Percentiles rank a stretch among this genome's conserved stretches.
Evolutionary conservation across 2,888 invertebrate genomes (phyloP).

Genomic region (Phaedon cochleariae): DNA sequence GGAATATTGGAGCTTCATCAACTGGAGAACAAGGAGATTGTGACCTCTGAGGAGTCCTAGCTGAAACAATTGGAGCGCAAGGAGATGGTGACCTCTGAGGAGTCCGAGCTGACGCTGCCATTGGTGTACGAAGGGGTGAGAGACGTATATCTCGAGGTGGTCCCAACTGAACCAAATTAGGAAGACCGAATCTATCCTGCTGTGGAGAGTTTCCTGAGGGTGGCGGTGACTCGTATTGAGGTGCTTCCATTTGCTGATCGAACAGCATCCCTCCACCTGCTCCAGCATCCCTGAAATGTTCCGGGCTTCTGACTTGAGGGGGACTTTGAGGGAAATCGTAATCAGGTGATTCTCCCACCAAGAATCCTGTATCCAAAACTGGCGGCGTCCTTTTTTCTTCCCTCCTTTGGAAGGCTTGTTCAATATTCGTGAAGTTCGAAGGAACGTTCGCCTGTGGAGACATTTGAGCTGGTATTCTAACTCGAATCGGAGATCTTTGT

Average conservation of each 20-base stretch:
- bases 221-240: background rate
- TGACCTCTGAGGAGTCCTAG: background rate
- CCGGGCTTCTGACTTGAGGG: background rate
- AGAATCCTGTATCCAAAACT: background rate
- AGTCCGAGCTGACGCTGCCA: background rate
- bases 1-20: background rate
- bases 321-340: background rate
- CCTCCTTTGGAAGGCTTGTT: too few species aligned
- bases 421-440: too few species aligned
- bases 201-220: background rate
- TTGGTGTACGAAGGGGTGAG: background rate
- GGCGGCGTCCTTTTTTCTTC: too few species aligned
- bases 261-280: background rate
- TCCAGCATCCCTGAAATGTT: background rate
- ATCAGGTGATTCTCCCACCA: background rate
- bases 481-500: background rate
- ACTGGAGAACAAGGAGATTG: too few species aligned
- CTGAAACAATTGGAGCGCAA: background rate
- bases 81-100: background rate
- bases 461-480: too few species aligned
- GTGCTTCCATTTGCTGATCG: background rate
- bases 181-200: background rate
- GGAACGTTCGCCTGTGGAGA: too few species aligned
- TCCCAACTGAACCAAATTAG: background rate
- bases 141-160: background rate